phyloP scores from a whole-genome alignment of 2,888 invertebrate genomes.

The Schizotus pectinicornis region DNA sequence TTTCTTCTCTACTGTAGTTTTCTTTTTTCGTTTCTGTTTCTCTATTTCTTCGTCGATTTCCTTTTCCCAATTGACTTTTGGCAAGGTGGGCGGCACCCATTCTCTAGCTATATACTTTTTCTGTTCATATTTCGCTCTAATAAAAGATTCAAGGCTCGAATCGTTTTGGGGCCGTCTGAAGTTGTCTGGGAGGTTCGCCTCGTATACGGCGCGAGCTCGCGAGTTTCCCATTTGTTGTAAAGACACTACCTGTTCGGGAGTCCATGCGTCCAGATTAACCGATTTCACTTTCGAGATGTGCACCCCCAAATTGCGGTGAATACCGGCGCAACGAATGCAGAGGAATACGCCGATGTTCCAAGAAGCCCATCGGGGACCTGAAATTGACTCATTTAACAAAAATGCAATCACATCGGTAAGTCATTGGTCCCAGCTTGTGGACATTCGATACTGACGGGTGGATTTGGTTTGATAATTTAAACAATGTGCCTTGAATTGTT shows the following conservation, averaged over 20 bases:
- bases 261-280: slow-evolving; percentile 98
- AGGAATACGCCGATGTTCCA: slow-evolving; percentile 99
- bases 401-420: not conserved
- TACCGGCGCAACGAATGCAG: slow-evolving; percentile 98
- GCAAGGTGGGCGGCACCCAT: slow-evolving; percentile 89
- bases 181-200: slow-evolving; percentile 94
- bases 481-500: not conserved
- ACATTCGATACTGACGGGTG: not conserved
- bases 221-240: slow-evolving; percentile 99
- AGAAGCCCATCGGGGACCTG: slow-evolving; percentile 98
- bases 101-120: slow-evolving; percentile 98
- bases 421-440: not conserved
- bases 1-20: slow-evolving; percentile 59
- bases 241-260: slow-evolving; percentile 87
- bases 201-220: slow-evolving; percentile 94
- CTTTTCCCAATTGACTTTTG: slow-evolving; percentile 81
- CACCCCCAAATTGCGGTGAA: slow-evolving; percentile 97
- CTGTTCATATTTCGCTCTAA: slow-evolving; percentile 97
- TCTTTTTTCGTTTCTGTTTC: slow-evolving; percentile 82
- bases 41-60: slow-evolving; percentile 89
- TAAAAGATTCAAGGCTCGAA: slow-evolving; percentile 92
- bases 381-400: slow-evolving; percentile 17
- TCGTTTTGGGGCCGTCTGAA: slow-evolving; percentile 95
- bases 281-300: slow-evolving; percentile 99
- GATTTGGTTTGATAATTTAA: not conserved